Base-by-base conservation (phyloP, 2,888 invertebrate genomes). In the Acanthopleura granulata region DNA sequence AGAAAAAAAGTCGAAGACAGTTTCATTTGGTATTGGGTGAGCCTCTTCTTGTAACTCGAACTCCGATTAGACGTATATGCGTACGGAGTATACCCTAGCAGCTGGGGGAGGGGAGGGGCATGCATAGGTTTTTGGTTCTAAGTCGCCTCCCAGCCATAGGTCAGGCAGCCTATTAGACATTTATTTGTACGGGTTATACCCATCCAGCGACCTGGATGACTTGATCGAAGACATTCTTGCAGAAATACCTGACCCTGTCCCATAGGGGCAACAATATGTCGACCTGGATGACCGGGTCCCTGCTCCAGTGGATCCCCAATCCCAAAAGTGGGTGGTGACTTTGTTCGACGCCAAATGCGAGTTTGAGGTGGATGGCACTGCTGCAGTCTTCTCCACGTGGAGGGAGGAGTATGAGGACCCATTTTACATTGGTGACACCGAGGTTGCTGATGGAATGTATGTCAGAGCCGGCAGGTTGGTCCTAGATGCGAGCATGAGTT, bases 391-490 rank as follows among this genome's bases (percentile, higher is more conserved):
- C 62, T 61, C 62, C 25, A 72, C 72, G 18, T 62, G 72, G 62
- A 74, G 49, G 74, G 62, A 61, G 16, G 76, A 74, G 27, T 14
- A 57, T 49, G 72, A 71, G 22, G 72, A 74, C 69, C 76, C 72
- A 27, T 57, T 69, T 62, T 72, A 74, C 66, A 71, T 74, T 22
- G 74, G 61, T 14, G 74, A 71, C 62, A 18, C 57, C 22, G 12
- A 71, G 29, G 30, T 73, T 18, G 75, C 50, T 51, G 51, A 62
- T 27, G 73, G 49, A n/a, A 66, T 75, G 29, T 12, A 66, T 16
- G 62, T 50, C 16, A n/a, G 51, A 49, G 74, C 57, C 18, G 76
- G 76, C 62, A 69, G 61, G n/a, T 29, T 74, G 40, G 71, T 70
- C 74, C 16, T 69, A 14, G 70, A 74, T 18, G 50, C 71, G 1